Evolutionary conservation across 1,140 invertebrate species (phyloP).

Genomic region (Sitophilus oryzae): DNA sequence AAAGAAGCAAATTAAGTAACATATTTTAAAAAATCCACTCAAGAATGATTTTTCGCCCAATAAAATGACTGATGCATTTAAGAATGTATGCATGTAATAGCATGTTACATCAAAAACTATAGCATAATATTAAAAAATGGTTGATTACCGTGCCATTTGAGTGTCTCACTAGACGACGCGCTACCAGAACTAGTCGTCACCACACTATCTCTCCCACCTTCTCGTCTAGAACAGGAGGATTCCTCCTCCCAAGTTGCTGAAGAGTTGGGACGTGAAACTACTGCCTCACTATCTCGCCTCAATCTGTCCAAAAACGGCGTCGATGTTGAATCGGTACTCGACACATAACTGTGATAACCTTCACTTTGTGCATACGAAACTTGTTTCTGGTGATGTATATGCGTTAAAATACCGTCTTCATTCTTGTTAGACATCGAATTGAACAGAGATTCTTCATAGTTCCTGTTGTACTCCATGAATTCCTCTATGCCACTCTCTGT

Average conservation of each 20-base stretch:
- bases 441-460: conserved; percentile 46
- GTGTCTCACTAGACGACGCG: conserved; percentile 71
- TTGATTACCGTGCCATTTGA: conserved; percentile 67
- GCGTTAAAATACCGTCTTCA: conserved; percentile 43
- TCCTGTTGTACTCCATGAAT: conserved; percentile 45
- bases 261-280: conserved; percentile 47
- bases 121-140: background rate
- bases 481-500: conserved; percentile 39
- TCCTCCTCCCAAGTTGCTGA: conserved; percentile 50
- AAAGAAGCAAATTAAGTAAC: too few relatives aligned
- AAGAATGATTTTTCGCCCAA: background rate
- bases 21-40: too few relatives aligned
- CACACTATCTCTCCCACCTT: conserved; percentile 63
- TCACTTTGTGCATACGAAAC: conserved; percentile 74
- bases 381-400: conserved; percentile 69
- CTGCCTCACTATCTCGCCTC: conserved; percentile 56
- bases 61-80: background rate
- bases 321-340: conserved; percentile 70
- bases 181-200: conserved; percentile 61
- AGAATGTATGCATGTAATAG: too few relatives aligned
- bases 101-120: too few relatives aligned
- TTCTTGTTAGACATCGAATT: conserved; percentile 33
- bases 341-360: conserved; percentile 77
- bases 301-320: conserved; percentile 71
- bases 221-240: conserved; percentile 29